These are phyloP conservation scores for Leuciscus waleckii DNA, from an alignment of 2,797 vertebrate species.

Conservation along the genomic window DNA sequence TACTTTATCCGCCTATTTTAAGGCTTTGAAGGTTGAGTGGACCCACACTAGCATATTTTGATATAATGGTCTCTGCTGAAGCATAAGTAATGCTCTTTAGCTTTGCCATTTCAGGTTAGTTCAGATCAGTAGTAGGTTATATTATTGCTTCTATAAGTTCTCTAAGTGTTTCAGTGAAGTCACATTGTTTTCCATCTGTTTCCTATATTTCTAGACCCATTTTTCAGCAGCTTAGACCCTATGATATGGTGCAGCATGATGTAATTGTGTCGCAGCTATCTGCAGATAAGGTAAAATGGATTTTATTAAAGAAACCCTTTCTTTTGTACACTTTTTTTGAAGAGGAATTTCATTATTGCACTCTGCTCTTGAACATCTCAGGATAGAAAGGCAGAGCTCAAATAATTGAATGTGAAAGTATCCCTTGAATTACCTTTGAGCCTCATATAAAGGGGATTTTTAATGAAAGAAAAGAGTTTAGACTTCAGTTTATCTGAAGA, in stretches of 20 bases:
- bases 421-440: conserved; percentile 38
- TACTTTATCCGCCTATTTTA: conserved; percentile 19
- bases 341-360: conserved; percentile 42
- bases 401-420: conserved; percentile 41
- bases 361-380: conserved; percentile 14
- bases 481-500: not conserved
- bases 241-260: conserved; percentile 13
- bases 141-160: not conserved
- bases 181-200: not conserved
- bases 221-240: conserved; percentile 7
- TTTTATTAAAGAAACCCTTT: conserved; percentile 43
- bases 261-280: conserved; percentile 23
- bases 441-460: conserved; percentile 39
- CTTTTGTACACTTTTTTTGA: not conserved
- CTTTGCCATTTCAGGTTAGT: not conserved
- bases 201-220: not conserved
- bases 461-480: conserved; percentile 35
- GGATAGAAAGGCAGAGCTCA: conserved; percentile 9
- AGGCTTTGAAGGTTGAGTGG: conserved; percentile 24
- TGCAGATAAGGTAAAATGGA: conserved; percentile 31
- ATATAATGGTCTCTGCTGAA: conserved; percentile 4
- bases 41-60: conserved; percentile 5
- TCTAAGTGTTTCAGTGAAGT: not conserved
- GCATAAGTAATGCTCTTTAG: not conserved
- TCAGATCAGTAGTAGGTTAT: not conserved